These are phyloP conservation scores for Drosophila mimetica DNA, from an alignment of 2,888 invertebrate species.

Conservation along the genomic window DNA sequence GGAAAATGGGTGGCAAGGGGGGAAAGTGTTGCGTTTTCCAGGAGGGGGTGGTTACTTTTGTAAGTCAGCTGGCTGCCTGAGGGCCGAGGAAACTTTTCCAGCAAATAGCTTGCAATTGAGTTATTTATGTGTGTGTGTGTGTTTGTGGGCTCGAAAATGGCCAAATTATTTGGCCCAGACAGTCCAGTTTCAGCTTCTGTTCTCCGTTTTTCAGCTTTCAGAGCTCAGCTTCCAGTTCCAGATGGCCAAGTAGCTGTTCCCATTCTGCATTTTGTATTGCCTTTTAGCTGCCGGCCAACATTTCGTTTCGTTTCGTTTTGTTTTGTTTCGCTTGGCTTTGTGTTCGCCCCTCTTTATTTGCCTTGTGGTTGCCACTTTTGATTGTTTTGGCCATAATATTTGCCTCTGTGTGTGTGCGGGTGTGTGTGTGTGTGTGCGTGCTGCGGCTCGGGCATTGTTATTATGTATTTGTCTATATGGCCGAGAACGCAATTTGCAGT, in stretches of 20 bases:
- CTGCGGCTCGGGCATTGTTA: constrained; percentile 54
- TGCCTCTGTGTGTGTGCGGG: constrained; percentile 30
- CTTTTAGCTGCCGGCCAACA: constrained; percentile 65
- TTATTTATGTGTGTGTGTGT: constrained; percentile 57
- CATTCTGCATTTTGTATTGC: constrained; percentile 45
- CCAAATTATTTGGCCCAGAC: constrained; percentile 16
- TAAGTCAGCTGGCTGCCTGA: constrained; percentile 60
- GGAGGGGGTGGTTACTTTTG: constrained; percentile 16
- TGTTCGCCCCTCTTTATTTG: constrained; percentile 45
- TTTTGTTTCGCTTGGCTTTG: constrained; percentile 48
- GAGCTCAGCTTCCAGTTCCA: constrained; percentile 25
- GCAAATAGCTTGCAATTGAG: constrained; percentile 78
- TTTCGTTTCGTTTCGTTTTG: constrained; percentile 19
- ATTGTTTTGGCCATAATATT: constrained; percentile 73
- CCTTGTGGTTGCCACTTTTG: constrained; percentile 74
- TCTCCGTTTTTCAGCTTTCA: constrained; percentile 45
- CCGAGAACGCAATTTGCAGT: constrained; percentile 55
- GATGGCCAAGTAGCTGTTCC: constrained; percentile 52
- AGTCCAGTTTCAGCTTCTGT: too few relatives aligned
- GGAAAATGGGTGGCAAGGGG: background rate
- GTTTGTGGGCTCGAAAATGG: constrained; percentile 11
- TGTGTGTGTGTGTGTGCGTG: constrained; percentile 30
- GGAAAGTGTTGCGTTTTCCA: background rate
- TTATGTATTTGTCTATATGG: constrained; percentile 54
- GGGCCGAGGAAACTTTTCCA: constrained; percentile 64